Conservation (phyloP, 2,888 invertebrate genomes). For the Gymnocheta viridis region DNA sequence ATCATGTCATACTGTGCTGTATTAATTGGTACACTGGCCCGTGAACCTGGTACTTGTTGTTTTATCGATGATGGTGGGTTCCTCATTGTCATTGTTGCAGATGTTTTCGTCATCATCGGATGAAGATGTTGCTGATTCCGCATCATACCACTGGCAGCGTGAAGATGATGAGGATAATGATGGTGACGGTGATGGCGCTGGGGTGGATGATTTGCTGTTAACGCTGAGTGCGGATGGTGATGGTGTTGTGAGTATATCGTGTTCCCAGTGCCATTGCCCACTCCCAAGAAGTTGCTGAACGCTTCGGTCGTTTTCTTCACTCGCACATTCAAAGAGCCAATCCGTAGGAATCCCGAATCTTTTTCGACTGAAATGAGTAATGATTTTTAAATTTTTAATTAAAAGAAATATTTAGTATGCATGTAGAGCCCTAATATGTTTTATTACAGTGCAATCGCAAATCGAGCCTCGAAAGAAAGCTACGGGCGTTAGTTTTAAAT, state of each 20-base stretch:
- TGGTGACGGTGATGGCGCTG: conserved; percentile 82
- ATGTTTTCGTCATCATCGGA: conserved; percentile 76
- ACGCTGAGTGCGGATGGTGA: conserved; percentile 54
- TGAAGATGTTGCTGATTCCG: conserved; percentile 75
- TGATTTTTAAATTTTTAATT: neutral
- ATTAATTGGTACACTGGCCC: conserved; percentile 78
- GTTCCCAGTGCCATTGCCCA: conserved; percentile 85
- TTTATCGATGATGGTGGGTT: conserved; percentile 55
- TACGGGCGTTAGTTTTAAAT: too few relatives aligned
- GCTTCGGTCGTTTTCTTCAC: conserved; percentile 96
- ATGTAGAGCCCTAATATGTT: too few relatives aligned
- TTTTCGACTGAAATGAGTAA: conserved; percentile 85
- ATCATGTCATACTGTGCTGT: conserved; percentile 85
- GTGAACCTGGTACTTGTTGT: conserved; percentile 72
- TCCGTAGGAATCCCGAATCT: conserved; percentile 94
- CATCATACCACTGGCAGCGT: conserved; percentile 78
- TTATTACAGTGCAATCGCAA: too few relatives aligned
- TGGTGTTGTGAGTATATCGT: conserved; percentile 74
- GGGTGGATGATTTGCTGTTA: conserved; percentile 81
- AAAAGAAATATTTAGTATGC: neutral
- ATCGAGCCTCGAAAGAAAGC: too few relatives aligned
- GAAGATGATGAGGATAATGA: conserved; percentile 78
- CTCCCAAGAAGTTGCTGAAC: conserved; percentile 94
- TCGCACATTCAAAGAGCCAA: conserved; percentile 95
- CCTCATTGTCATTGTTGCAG: conserved; percentile 68